Evolutionary conservation across 2,113 vertebrate genomes (phyloP).

Genomic region (Tiliqua scincoides): DNA sequence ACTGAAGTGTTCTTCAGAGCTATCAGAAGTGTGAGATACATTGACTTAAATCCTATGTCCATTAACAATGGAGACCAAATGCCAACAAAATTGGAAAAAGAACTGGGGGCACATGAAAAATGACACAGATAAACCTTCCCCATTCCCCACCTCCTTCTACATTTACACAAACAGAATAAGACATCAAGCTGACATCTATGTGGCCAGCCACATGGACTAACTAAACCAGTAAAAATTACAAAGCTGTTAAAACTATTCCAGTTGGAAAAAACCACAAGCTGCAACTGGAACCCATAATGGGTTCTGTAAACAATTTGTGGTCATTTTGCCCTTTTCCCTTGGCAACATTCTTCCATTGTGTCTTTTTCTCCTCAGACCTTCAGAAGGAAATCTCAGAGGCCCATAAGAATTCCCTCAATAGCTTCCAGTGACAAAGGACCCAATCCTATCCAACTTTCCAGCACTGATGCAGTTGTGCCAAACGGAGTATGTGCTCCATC

Average conservation of each 20-base stretch:
- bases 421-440: constrained; percentile 39
- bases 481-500: too few relatives aligned
- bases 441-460: too few relatives aligned
- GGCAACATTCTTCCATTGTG: constrained; percentile 25
- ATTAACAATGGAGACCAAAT: constrained; percentile 28
- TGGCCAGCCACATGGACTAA: background rate
- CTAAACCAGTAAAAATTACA: constrained; percentile 7
- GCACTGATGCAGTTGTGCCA: too few relatives aligned
- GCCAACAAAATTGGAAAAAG: constrained; percentile 25
- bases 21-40: background rate
- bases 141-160: constrained; percentile 1
- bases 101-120: constrained; percentile 26
- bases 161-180: constrained; percentile 31
- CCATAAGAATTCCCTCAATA: constrained; percentile 47
- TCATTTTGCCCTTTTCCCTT: constrained; percentile 36
- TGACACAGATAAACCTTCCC: constrained; percentile 14
- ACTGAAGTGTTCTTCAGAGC: too few relatives aligned
- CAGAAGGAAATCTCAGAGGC: constrained; percentile 29
- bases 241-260: background rate
- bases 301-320: constrained; percentile 27
- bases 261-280: background rate
- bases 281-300: constrained; percentile 15
- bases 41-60: constrained; percentile 18
- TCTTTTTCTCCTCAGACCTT: background rate
- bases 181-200: background rate